These are phyloP conservation scores for Cheilosia vulpina DNA, from an alignment of 2,888 invertebrate species.

Conservation along the genomic window DNA sequence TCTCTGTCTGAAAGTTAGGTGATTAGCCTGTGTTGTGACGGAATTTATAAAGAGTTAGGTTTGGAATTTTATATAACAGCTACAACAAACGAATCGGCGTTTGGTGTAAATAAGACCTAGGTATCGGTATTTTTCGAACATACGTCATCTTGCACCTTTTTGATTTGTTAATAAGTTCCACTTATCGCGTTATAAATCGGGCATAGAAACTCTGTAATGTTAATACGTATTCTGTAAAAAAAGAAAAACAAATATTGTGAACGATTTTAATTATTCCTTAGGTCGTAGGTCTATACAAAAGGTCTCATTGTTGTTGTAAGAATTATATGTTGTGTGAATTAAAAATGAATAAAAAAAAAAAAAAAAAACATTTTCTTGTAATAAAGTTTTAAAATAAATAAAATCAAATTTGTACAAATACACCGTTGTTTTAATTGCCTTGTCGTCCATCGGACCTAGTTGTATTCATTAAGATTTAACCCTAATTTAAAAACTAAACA, in stretches of 20 bases:
- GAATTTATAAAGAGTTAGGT: no score
- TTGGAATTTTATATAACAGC: no score
- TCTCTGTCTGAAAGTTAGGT: no score
- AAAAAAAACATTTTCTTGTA: slow-evolving; percentile 29
- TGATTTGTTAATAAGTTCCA: not conserved
- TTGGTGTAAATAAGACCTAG: no score
- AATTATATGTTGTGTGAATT: slow-evolving; percentile 40
- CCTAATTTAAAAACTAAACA: slow-evolving; percentile 10
- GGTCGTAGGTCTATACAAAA: slow-evolving; percentile 41
- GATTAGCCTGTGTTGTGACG: no score
- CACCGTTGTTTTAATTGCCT: slow-evolving; percentile 65
- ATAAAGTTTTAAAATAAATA: slow-evolving; percentile 30
- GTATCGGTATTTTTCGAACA: not conserved
- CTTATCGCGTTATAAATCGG: slow-evolving; percentile 8
- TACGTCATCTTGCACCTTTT: slow-evolving; percentile 14
- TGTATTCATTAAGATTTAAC: slow-evolving; percentile 23
- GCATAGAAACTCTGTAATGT: slow-evolving; percentile 22
- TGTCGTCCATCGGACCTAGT: not conserved
- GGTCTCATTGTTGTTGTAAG: slow-evolving; percentile 31
- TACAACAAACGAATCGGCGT: not conserved
- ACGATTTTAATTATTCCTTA: slow-evolving; percentile 17
- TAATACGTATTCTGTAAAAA: not conserved
- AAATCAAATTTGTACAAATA: slow-evolving; percentile 60
- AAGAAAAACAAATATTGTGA: slow-evolving; percentile 9
- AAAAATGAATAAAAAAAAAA: slow-evolving; percentile 3